phyloP scores from a whole-genome alignment of 2,113 vertebrate genomes.

The Misgurnus anguillicaudatus region DNA sequence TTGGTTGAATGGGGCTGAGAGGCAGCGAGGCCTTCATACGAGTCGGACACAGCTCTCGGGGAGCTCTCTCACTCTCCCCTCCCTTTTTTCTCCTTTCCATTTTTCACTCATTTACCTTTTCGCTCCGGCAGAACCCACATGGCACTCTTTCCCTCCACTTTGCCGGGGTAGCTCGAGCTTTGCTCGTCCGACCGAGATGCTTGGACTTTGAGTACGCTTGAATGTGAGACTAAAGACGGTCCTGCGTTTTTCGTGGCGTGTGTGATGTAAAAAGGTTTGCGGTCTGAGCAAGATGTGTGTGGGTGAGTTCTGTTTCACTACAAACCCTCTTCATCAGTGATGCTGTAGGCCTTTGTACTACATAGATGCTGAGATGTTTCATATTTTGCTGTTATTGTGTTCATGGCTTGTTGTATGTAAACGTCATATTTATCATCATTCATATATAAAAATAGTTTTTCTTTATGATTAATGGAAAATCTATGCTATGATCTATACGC shows the following conservation, averaged over 20 bases:
- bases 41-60: constrained; percentile 45
- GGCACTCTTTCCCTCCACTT: constrained; percentile 4
- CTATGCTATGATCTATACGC: no score
- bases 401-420: neutral
- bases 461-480: neutral
- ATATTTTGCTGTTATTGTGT: neutral
- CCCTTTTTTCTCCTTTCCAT: constrained; percentile 43
- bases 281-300: constrained; percentile 12
- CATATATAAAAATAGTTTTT: neutral
- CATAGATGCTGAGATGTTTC: neutral
- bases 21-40: constrained; percentile 58
- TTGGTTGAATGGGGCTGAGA: constrained; percentile 60
- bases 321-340: neutral
- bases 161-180: neutral
- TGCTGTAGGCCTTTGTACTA: neutral
- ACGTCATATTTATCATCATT: neutral
- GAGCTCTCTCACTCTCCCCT: constrained; percentile 48
- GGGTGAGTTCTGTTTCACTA: constrained; percentile 14
- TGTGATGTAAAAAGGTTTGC: constrained; percentile 6
- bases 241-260: neutral
- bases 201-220: constrained; percentile 2
- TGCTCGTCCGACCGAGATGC: neutral
- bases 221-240: constrained; percentile 6
- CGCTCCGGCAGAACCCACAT: constrained; percentile 33
- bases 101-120: constrained; percentile 45